Evolutionary conservation across 2,113 vertebrate species (phyloP).

Genomic region (Tachycineta bicolor): DNA sequence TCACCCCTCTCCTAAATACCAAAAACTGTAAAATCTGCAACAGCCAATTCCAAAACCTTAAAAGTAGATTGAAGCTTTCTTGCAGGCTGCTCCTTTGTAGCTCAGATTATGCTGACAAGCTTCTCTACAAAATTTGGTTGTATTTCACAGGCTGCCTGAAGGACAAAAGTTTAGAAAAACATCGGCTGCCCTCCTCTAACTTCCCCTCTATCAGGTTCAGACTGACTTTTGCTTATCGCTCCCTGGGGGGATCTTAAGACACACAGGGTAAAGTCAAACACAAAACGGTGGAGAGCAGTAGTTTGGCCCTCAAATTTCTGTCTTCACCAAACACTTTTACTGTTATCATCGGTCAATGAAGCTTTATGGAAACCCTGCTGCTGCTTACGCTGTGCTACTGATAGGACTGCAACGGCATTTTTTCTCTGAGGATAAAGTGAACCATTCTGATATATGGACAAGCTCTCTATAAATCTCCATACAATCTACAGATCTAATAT

Average conservation of each 20-base stretch:
- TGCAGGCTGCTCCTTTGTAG: not conserved
- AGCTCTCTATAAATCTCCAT: not conserved
- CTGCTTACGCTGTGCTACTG: not conserved
- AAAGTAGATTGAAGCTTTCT: not conserved
- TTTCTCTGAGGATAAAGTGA: not conserved
- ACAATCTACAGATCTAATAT: not conserved
- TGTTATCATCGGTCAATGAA: not conserved
- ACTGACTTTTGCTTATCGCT: not conserved
- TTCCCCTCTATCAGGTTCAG: not conserved
- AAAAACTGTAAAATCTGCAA: not conserved
- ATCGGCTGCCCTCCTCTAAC: not conserved
- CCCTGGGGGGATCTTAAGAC: not conserved
- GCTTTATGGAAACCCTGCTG: not conserved
- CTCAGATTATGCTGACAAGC: not conserved
- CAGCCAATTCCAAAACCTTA: not conserved
- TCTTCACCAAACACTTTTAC: not conserved
- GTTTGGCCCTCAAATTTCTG: not conserved
- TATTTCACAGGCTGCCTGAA: not conserved
- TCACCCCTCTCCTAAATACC: not conserved
- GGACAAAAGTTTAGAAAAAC: not conserved
- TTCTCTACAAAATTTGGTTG: not conserved
- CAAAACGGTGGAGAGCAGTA: not conserved
- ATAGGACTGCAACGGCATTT: not conserved
- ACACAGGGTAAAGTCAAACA: not conserved
- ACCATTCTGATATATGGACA: not conserved